A percentile compares a stretch with the other conserved stretches of the same genome.
phyloP scores from a whole-genome alignment of 37 sponge, comb jelly and placozoan species.

The Lycopodina hypogea region DNA sequence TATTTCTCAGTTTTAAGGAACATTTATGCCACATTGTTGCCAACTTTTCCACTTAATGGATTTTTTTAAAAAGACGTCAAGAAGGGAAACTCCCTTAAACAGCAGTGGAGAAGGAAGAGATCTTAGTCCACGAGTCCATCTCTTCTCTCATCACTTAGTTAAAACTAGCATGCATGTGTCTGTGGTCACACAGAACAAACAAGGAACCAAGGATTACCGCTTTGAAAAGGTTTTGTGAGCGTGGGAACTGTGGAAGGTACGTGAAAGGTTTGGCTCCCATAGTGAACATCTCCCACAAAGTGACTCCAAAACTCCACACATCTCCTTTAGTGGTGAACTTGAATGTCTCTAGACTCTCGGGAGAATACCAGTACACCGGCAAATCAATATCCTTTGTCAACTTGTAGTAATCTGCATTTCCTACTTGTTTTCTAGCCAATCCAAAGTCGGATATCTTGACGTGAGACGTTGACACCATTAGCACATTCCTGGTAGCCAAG shows the following conservation, averaged over 20 bases:
- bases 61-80: too few relatives aligned
- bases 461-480: constrained; percentile 16
- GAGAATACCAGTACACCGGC: constrained; percentile 67
- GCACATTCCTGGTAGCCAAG: constrained; percentile 69
- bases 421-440: constrained; percentile 32
- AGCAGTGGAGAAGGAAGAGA: too few relatives aligned
- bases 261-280: constrained; percentile 34
- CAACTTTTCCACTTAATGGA: too few relatives aligned
- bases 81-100: too few relatives aligned
- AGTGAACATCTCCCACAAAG: constrained; percentile 69
- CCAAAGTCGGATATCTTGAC: constrained; percentile 82
- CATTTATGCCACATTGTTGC: too few relatives aligned
- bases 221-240: neutral
- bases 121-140: too few relatives aligned
- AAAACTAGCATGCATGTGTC: too few relatives aligned
- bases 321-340: constrained; percentile 52
- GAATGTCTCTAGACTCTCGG: constrained; percentile 50
- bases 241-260: neutral
- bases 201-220: neutral
- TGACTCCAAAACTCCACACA: constrained; percentile 69
- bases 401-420: constrained; percentile 45
- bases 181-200: too few relatives aligned
- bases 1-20: too few relatives aligned
- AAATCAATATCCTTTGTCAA: constrained; percentile 9
- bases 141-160: too few relatives aligned